Evolutionary conservation across 2,113 vertebrate genomes (phyloP).

Genomic region (Engystomops pustulosus): DNA sequence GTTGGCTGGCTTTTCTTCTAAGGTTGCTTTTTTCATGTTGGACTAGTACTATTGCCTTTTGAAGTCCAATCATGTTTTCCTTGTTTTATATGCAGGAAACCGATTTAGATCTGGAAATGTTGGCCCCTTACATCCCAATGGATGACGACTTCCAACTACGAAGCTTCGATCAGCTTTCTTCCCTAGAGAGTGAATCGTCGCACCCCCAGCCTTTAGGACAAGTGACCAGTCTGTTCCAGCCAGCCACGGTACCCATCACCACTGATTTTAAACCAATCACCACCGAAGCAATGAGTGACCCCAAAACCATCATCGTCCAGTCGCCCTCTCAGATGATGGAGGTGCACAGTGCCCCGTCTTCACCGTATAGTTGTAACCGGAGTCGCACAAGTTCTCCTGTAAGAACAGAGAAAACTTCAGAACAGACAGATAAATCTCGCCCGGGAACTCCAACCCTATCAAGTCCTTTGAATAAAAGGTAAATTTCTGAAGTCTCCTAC

Average conservation of each 20-base stretch:
- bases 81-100: slow-evolving; percentile 71
- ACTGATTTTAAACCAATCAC: slow-evolving; percentile 68
- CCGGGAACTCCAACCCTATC: slow-evolving; percentile 71
- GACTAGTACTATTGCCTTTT: no score
- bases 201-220: slow-evolving; percentile 64
- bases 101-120: slow-evolving; percentile 94
- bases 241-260: slow-evolving; percentile 54
- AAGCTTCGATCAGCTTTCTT: slow-evolving; percentile 81
- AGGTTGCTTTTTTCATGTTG: no score
- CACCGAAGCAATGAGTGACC: slow-evolving; percentile 66
- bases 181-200: slow-evolving; percentile 75
- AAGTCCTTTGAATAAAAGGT: slow-evolving; percentile 79
- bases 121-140: slow-evolving; percentile 98
- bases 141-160: slow-evolving; percentile 96
- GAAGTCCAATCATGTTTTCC: not conserved
- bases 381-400: slow-evolving; percentile 80
- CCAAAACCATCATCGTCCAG: slow-evolving; percentile 67
- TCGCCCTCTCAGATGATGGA: slow-evolving; percentile 72
- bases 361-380: slow-evolving; percentile 70
- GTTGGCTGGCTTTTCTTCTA: no score
- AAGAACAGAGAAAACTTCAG: slow-evolving; percentile 71
- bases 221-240: slow-evolving; percentile 64
- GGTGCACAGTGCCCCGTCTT: slow-evolving; percentile 70
- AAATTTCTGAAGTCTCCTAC: no score
- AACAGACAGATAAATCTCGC: slow-evolving; percentile 69